Conservation (phyloP, 2,113 vertebrate genomes). For the Scopus umbretta region DNA sequence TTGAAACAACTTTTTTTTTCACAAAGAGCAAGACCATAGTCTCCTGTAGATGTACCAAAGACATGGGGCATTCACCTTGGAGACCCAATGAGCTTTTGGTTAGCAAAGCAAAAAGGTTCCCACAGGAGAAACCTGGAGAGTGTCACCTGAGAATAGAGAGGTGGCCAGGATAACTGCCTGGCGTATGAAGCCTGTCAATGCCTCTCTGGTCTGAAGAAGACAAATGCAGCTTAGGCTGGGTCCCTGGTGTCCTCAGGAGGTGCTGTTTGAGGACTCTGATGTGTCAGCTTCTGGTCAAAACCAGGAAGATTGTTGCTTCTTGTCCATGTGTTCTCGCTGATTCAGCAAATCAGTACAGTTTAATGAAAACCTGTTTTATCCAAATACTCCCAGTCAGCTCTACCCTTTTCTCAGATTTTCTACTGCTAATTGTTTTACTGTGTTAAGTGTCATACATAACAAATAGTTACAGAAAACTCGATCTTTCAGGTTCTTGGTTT, state of each 20-base stretch:
- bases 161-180: not conserved
- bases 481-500: not conserved
- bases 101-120: not conserved
- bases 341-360: not conserved
- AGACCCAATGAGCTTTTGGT: not conserved
- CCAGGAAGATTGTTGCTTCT: not conserved
- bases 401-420: not conserved
- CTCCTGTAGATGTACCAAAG: not conserved
- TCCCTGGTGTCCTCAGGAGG: not conserved
- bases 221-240: not conserved
- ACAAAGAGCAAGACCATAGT: not conserved
- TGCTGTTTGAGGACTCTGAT: not conserved
- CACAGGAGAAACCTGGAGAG: not conserved
- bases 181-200: fast-evolving
- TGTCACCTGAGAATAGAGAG: not conserved
- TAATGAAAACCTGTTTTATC: not conserved
- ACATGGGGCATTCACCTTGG: not conserved
- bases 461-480: not conserved
- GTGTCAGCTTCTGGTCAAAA: not conserved
- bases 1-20: not conserved
- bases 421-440: not conserved
- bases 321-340: not conserved
- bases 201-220: not conserved
- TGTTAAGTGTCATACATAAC: not conserved
- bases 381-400: not conserved